A percentile compares a stretch with the other conserved stretches of the same genome.
Conservation (phyloP, 2,113 vertebrate species). For the Melanotaenia duboulayi region DNA sequence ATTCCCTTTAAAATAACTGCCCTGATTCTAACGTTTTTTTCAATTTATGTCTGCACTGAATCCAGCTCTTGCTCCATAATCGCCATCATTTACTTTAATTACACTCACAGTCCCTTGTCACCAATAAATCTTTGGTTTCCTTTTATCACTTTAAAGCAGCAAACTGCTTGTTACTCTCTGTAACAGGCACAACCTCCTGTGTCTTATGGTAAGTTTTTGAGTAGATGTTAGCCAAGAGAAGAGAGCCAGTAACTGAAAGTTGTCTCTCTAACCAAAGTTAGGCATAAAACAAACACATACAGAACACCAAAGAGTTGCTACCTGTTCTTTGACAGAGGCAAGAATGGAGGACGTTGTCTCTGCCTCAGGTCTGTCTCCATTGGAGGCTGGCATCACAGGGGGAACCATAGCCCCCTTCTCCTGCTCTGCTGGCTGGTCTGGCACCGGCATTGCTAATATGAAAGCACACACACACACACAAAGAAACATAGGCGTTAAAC, state of each 20-base stretch:
- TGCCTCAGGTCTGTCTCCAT: constrained; percentile 92
- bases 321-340: constrained; percentile 98
- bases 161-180: neutral
- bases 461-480: constrained; percentile 65
- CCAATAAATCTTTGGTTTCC: constrained; percentile 54
- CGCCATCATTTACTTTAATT: constrained; percentile 65
- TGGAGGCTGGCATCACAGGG: constrained; percentile 91
- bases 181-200: constrained; percentile 33
- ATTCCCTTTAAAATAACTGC: constrained; percentile 48
- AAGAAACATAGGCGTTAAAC: neutral
- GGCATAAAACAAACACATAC: neutral
- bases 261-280: constrained; percentile 1
- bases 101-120: constrained; percentile 51
- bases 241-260: neutral
- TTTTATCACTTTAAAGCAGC: constrained; percentile 48
- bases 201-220: constrained; percentile 20
- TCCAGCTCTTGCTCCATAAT: constrained; percentile 53
- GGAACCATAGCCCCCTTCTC: constrained; percentile 93
- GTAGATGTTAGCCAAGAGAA: neutral
- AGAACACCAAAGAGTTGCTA: constrained; percentile 65
- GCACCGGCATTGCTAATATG: constrained; percentile 92
- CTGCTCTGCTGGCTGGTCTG: constrained; percentile 93
- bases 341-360: constrained; percentile 97
- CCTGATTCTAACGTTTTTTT: constrained; percentile 66
- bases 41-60: constrained; percentile 56